Conservation (phyloP, 2,888 invertebrate species). For the Amitus sp. region DNA sequence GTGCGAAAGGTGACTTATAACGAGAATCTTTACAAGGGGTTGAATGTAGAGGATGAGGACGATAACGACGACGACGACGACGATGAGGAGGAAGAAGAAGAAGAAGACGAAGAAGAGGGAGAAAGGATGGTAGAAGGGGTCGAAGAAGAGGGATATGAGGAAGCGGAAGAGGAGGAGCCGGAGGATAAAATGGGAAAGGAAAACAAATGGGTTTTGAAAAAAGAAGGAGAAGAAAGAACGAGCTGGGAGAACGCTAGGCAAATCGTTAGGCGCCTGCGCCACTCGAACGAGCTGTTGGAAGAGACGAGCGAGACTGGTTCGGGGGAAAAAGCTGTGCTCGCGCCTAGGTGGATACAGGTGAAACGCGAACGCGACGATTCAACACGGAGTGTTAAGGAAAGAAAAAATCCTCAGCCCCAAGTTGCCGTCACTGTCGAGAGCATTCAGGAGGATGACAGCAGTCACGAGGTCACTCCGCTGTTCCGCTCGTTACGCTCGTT, state of each 20-base stretch:
- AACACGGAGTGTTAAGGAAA: conserved; percentile 27
- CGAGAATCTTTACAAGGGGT: too few relatives aligned
- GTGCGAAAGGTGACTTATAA: not conserved
- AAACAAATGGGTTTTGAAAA: conserved; percentile 12
- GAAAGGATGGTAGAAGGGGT: conserved; percentile 44
- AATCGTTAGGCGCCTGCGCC: conserved; percentile 53
- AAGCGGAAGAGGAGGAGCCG: conserved; percentile 14
- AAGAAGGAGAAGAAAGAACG: conserved; percentile 21
- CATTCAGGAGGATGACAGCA: conserved; percentile 30
- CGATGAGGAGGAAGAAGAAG: conserved; percentile 44
- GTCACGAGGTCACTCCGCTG: conserved; percentile 23
- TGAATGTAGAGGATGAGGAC: not conserved
- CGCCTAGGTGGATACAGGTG: conserved; percentile 15
- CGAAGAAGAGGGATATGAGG: conserved; percentile 42
- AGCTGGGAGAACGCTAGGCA: conserved; percentile 48
- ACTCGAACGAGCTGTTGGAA: conserved; percentile 36
- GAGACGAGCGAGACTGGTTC: conserved; percentile 49
- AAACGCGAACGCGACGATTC: conserved; percentile 51
- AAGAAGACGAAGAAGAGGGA: conserved; percentile 47
- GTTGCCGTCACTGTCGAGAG: conserved; percentile 12
- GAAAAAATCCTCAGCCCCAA: not conserved
- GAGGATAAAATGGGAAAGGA: conserved; percentile 64
- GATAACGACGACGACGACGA: conserved; percentile 44
- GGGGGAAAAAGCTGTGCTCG: conserved; percentile 37
- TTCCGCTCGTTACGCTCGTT: conserved; percentile 7